A percentile compares a stretch with the other conserved stretches of the same genome.
These are phyloP conservation scores for Ptychadena robeensis DNA, from an alignment of 2,797 vertebrate species.

Conservation along the genomic window DNA sequence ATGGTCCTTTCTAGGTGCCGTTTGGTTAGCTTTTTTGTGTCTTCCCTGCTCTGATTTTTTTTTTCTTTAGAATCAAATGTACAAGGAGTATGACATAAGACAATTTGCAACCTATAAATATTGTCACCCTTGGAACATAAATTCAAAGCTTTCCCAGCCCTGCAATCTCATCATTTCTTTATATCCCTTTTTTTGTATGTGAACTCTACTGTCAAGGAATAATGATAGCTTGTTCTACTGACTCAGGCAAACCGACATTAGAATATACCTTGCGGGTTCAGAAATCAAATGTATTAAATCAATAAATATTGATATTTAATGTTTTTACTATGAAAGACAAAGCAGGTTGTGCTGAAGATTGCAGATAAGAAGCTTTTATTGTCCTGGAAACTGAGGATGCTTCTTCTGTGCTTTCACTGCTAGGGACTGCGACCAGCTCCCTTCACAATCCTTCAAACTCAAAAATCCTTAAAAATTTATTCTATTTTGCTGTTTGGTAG, in stretches of 20 bases:
- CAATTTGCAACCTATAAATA: not conserved
- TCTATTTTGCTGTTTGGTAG: not conserved
- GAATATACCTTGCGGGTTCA: not conserved
- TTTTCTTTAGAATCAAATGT: not conserved
- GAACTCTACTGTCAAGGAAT: not conserved
- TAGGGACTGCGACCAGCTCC: not conserved
- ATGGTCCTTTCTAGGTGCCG: not conserved
- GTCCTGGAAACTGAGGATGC: not conserved
- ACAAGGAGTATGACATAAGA: too few relatives aligned
- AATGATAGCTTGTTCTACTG: not conserved
- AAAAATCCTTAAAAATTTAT: too few relatives aligned
- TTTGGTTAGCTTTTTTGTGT: not conserved
- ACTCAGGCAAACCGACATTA: not conserved
- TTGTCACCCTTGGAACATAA: not conserved
- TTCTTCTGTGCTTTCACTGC: not conserved
- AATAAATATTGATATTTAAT: conserved; percentile 1
- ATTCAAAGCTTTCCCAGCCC: not conserved
- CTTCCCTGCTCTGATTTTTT: not conserved
- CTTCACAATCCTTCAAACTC: not conserved
- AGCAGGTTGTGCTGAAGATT: not conserved
- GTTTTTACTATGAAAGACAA: not conserved
- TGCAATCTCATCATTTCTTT: not conserved
- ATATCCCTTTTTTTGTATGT: not conserved
- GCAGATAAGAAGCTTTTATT: conserved; percentile 3
- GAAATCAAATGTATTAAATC: conserved; percentile 4